phyloP scores from a whole-genome alignment of 2,888 invertebrate genomes.

The Troglohyphantes excavatus region DNA sequence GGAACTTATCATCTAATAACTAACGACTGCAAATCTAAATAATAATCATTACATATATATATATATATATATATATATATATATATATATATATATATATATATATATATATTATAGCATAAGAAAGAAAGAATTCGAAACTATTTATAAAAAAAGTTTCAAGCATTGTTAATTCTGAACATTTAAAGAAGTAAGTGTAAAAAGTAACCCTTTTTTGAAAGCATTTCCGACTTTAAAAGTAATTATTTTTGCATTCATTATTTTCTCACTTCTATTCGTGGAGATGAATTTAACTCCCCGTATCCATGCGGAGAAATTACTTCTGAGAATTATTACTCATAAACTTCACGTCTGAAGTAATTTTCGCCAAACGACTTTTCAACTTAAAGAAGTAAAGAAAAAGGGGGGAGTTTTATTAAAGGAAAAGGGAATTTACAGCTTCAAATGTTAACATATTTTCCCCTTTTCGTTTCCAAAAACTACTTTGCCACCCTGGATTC shows the following conservation, averaged over 20 bases:
- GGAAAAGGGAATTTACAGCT: constrained; percentile 32
- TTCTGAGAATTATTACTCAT: constrained; percentile 46
- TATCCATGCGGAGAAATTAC: neutral
- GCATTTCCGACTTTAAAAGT: too few relatives aligned
- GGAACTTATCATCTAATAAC: too few relatives aligned
- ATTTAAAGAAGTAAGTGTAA: too few relatives aligned
- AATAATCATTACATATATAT: too few relatives aligned
- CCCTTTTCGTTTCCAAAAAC: constrained; percentile 25
- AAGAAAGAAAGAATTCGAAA: too few relatives aligned
- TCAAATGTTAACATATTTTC: constrained; percentile 10
- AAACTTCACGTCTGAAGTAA: constrained; percentile 33
- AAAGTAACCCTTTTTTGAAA: too few relatives aligned
- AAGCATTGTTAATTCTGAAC: too few relatives aligned
- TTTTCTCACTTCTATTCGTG: neutral
- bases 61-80: too few relatives aligned
- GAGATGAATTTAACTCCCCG: constrained; percentile 20
- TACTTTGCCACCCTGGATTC: constrained; percentile 17
- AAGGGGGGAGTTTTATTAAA: neutral
- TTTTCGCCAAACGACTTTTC: constrained; percentile 10
- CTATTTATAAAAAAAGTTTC: too few relatives aligned
- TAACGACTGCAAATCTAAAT: too few relatives aligned
- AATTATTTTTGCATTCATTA: neutral
- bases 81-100: too few relatives aligned
- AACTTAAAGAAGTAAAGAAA: neutral
- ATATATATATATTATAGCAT: too few relatives aligned